Evolutionary conservation across 2,797 vertebrate species (phyloP).

Genomic region (Tadarida brasiliensis): DNA sequence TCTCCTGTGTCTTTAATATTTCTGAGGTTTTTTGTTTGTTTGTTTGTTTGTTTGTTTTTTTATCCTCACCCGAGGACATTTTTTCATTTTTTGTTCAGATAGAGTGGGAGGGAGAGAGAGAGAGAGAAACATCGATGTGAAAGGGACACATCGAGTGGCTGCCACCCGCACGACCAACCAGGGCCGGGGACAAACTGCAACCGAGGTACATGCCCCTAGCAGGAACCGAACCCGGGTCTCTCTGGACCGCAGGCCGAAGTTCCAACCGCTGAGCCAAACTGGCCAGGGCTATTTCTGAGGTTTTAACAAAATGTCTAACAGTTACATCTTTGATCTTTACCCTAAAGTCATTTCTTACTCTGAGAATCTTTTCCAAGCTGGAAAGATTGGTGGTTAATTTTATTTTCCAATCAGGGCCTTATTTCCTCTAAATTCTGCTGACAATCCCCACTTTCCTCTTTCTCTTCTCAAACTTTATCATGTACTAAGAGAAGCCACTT

Average conservation of each 20-base stretch:
- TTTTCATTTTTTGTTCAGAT: no score
- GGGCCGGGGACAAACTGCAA: no score
- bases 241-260: no score
- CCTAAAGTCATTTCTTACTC: neutral
- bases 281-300: neutral
- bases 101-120: no score
- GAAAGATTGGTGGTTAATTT: neutral
- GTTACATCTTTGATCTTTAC: neutral
- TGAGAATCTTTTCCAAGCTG: neutral
- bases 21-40: neutral
- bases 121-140: no score
- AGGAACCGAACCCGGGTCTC: no score
- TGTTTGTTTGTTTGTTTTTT: no score
- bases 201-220: no score
- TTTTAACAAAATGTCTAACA: neutral
- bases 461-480: neutral
- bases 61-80: no score
- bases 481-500: neutral
- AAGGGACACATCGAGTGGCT: no score
- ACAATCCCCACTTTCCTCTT: neutral
- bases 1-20: neutral
- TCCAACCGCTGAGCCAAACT: no score
- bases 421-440: neutral
- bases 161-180: no score
- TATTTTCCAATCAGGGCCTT: neutral